Conservation (phyloP, 2,797 vertebrate species). For the Malurus splendens region DNA sequence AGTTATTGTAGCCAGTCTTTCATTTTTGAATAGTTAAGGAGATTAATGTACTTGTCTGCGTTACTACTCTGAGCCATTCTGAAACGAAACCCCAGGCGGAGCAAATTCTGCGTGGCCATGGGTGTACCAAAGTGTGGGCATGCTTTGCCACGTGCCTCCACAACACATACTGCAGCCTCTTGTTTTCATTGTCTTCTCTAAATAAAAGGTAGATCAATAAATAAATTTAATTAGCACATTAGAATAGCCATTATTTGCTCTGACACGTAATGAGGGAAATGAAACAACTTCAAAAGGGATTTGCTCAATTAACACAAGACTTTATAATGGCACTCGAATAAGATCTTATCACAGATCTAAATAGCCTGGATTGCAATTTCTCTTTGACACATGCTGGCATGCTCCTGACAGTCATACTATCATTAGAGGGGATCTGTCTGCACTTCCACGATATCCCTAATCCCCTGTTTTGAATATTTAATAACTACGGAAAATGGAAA, state of each 20-base stretch:
- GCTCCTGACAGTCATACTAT: background rate
- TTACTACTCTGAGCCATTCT: conserved; percentile 45
- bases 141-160: background rate
- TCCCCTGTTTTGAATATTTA: conserved; percentile 19
- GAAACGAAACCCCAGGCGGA: conserved; percentile 38
- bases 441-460: conserved; percentile 9
- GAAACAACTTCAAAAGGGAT: conserved; percentile 38
- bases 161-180: background rate
- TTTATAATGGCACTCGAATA: background rate
- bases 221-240: conserved; percentile 51
- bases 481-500: background rate
- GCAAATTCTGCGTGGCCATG: conserved; percentile 1
- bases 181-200: conserved; percentile 30
- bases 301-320: conserved; percentile 36
- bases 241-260: conserved; percentile 22
- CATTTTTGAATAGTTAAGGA: conserved; percentile 68
- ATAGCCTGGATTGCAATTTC: background rate
- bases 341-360: background rate
- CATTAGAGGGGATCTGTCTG: conserved; percentile 7
- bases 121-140: background rate
- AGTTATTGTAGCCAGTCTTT: conserved; percentile 61
- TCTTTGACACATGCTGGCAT: background rate
- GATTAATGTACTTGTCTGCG: conserved; percentile 67
- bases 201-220: conserved; percentile 44
- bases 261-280: background rate